Conservation (phyloP, 2,888 invertebrate species). For the Drosophila longiperda region DNA sequence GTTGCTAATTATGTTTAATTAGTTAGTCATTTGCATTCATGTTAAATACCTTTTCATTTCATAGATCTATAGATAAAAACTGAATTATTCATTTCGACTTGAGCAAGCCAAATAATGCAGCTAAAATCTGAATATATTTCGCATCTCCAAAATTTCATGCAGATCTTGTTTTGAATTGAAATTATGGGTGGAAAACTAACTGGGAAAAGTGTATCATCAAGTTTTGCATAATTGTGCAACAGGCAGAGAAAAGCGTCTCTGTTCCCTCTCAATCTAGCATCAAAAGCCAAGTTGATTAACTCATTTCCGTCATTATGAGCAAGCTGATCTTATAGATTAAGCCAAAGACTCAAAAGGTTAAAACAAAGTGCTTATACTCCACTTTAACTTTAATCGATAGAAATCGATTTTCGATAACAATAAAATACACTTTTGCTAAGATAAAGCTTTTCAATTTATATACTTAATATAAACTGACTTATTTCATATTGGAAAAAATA, state of each 20-base stretch:
- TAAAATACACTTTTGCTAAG: neutral
- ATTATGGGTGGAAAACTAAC: neutral
- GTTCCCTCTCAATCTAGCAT: neutral
- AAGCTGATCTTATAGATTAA: neutral
- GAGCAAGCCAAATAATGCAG: neutral
- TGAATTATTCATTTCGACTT: neutral
- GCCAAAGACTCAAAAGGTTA: neutral
- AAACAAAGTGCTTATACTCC: neutral
- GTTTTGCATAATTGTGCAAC: neutral
- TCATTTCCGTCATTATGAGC: neutral
- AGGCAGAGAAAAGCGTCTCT: accelerated
- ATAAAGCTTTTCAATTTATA: neutral
- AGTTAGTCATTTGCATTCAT: constrained; percentile 68
- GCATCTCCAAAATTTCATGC: neutral
- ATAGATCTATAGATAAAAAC: neutral
- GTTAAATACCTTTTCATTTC: neutral
- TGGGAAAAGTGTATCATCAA: neutral
- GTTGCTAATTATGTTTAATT: constrained; percentile 81
- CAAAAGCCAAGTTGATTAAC: neutral
- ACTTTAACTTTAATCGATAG: neutral
- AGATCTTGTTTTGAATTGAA: neutral
- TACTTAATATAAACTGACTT: neutral
- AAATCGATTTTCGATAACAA: neutral
- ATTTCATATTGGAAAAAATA: too few relatives aligned
- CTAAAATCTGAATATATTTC: neutral